phyloP scores from a whole-genome alignment of 2,797 vertebrate species.

The Micrastur ruficollis region DNA sequence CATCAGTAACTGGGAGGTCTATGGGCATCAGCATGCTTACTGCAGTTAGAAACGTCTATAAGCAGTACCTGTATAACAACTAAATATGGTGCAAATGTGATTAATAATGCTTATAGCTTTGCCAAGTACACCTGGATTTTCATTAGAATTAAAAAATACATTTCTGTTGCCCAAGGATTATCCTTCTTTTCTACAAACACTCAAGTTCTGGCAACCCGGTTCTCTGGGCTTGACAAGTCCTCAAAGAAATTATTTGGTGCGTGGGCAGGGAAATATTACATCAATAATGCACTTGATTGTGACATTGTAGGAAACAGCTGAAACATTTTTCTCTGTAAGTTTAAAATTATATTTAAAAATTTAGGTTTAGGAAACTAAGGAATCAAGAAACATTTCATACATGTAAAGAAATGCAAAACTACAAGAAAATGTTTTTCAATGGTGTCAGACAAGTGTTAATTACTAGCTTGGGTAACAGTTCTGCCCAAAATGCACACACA shows the following conservation, averaged over 20 bases:
- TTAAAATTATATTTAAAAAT: neutral
- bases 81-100: neutral
- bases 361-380: neutral
- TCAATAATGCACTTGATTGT: neutral
- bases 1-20: neutral
- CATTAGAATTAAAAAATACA: neutral
- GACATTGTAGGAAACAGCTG: neutral
- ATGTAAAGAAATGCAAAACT: neutral
- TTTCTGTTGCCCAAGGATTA: neutral
- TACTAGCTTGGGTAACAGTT: neutral
- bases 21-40: rapidly evolving
- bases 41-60: neutral
- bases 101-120: neutral
- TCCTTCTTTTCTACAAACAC: neutral
- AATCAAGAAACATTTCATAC: neutral
- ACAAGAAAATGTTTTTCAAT: neutral
- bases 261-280: neutral
- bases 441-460: neutral
- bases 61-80: neutral
- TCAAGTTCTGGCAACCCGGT: neutral
- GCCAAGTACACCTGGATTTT: neutral
- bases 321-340: neutral
- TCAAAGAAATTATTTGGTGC: neutral
- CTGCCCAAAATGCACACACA: neutral
- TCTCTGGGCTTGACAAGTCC: neutral